Evolutionary conservation across 2,797 vertebrate species (phyloP), one percentile per base, ranked within the genome.

Genomic region (Chaunax sp.): DNA sequence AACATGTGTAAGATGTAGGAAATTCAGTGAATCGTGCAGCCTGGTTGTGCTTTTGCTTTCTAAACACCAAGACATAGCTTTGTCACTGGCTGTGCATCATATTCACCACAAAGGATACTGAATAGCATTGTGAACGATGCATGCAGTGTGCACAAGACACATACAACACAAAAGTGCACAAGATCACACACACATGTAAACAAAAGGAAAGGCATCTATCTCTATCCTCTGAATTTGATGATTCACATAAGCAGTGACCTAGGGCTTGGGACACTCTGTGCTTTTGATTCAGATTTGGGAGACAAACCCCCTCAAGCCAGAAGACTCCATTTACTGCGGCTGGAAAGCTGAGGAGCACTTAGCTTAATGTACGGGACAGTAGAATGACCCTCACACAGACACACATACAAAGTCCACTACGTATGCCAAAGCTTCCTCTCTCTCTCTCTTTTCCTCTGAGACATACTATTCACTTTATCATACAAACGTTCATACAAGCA

Each of bases 331-430:
- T 93, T 92, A 87, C 60, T 87, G 82, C 81, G 83, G 80, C 89
- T 83, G 89, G 74, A 92, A 89, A 92, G 85, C 85, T 73, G 81
- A 89, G 85, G 81, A 93, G 92, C 93, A 94, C 94, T 94, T 93
- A 92, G 87, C 90, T 88, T 94, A 95, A 94, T 94, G 91, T 90
- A 90, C 80, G 53, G 74, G 78, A 89, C 80, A 87, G 88, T 81
- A 87, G 81, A 88, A 72, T 88, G 81, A 83, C 85, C 71, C 77
- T 71, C 61, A 8, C 72, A 43, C 66, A 28, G 67, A 43, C 43
- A 54, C 63, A 55, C 28, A 46, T 23, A 41, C 64, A 49, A 14
- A 54, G 53, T 33, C 33, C 59, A 75, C 45, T 68, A 57, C 3
- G 23, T 70, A 80, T 76, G 69, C 52, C 33, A 46, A 44, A 0